Base-by-base conservation (phyloP, 2,113 vertebrate genomes). In the Barbus barbus region DNA sequence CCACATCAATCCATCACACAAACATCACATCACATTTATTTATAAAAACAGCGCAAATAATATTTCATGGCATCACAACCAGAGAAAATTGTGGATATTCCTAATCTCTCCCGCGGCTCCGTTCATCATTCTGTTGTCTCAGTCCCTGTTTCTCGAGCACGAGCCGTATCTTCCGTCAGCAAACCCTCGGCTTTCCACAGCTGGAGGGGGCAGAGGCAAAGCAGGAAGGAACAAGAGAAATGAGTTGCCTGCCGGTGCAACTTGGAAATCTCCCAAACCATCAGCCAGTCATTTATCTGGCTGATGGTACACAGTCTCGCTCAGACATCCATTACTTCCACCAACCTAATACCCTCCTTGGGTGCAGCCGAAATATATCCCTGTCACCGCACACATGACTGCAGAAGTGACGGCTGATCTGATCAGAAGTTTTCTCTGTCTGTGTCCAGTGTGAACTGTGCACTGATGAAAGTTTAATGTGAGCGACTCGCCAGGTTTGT, bases 261-360 rank as follows among this genome's bases (percentile, higher is more conserved):
- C 71, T 56, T 46, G 73, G 72, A 89, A 87, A 86, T 88, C 85
- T 82, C 58, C 53, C 36, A 60, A 83, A 83, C 74, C 77, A 83
- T 83, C 81, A 87, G 81, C 81, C 60, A 71, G 69, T 67, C 83
- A 87, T 89, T 87, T 81, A 89, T 89, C 83, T 89, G 85, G 76
- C 75, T 75, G 81, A 80, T 72, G 77, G 69, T 82, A 83, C 81
- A 72, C 83, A 81, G 79, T 44, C 41, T 76, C 71, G 58, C 83
- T 78, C 67, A 76, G 73, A 86, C 83, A 85, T 86, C 87, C 75
- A 86, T 84, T 86, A 83, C 81, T 81, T 83, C 78, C 74, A 78
- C 78, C 78, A 71, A 83, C 78, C 65, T 74, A 83, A 78, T 85
- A 87, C 74, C 80, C 60, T 75, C 67, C 83, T 79, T 33, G 20